phyloP scores from a whole-genome alignment of 2,113 vertebrate genomes.

The Tetrao urogallus region DNA sequence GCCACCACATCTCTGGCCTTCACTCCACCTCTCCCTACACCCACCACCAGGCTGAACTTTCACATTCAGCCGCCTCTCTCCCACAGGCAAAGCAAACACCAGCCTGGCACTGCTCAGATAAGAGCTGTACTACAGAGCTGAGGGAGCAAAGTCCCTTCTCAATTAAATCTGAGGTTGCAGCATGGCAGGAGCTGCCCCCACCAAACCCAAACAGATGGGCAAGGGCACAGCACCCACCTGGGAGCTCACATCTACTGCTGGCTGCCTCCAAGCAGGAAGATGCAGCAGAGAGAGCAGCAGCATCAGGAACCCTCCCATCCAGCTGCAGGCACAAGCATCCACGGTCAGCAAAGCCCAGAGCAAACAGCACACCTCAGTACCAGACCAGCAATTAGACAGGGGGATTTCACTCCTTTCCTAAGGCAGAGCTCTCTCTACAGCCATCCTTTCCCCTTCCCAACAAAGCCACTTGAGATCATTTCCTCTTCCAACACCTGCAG shows the following conservation, averaged over 20 bases:
- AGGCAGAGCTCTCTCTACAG: accelerated
- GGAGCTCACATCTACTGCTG: neutral
- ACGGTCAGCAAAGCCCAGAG: accelerated
- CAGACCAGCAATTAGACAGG: accelerated
- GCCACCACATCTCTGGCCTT: neutral
- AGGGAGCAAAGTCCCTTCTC: slow-evolving; percentile 67
- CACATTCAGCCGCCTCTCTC: slow-evolving; percentile 17
- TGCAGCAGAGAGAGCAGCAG: accelerated
- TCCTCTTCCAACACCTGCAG: neutral
- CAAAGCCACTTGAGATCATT: neutral
- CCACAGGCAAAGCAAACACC: slow-evolving; percentile 64
- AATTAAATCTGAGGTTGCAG: accelerated
- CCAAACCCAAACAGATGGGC: accelerated
- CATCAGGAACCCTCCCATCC: neutral
- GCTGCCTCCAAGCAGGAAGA: neutral
- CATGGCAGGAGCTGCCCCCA: accelerated
- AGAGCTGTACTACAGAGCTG: neutral
- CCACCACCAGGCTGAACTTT: neutral
- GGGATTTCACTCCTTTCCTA: accelerated
- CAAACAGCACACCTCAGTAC: accelerated
- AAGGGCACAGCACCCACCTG: neutral
- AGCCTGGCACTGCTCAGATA: slow-evolving; percentile 39
- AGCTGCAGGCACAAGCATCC: accelerated
- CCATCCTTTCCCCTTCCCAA: neutral
- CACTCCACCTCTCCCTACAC: neutral